Conservation (phyloP, 2,797 vertebrate species). For the Malurus splendens region DNA sequence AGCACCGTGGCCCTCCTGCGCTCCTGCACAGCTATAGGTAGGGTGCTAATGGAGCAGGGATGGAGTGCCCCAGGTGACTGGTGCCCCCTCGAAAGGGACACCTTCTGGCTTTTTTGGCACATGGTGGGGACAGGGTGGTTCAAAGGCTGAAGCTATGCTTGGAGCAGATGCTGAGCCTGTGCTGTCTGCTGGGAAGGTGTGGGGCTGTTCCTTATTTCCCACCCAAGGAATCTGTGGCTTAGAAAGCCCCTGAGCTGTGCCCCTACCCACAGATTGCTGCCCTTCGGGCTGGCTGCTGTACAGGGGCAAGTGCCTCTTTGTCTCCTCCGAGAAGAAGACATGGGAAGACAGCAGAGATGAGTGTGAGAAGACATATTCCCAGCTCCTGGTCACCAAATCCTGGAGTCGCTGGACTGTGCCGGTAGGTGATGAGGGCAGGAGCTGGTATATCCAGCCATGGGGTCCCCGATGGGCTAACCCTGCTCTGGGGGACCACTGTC, state of each 20-base stretch:
- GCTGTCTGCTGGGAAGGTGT: background rate
- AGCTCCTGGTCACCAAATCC: slow-evolving; percentile 47
- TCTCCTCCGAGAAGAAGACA: background rate
- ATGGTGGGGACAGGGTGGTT: background rate
- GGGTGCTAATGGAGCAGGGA: background rate
- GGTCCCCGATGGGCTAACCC: background rate
- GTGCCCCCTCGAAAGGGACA: accelerated
- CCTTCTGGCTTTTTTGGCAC: background rate
- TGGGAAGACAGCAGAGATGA: slow-evolving; percentile 28
- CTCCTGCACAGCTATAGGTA: slow-evolving; percentile 13
- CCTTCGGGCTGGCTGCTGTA: slow-evolving; percentile 31
- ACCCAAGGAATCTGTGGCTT: background rate
- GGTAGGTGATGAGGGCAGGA: background rate
- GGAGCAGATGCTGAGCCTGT: background rate
- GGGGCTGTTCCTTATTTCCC: background rate
- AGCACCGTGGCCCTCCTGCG: background rate
- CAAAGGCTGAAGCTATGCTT: background rate
- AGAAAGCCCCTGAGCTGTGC: background rate
- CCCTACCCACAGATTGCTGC: slow-evolving; percentile 56
- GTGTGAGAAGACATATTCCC: slow-evolving; percentile 43
- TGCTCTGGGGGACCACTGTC: accelerated
- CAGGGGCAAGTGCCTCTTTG: slow-evolving; percentile 46
- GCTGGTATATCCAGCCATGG: background rate
- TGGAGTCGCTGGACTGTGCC: slow-evolving; percentile 27
- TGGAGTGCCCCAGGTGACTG: background rate